Conservation (phyloP, 2,797 vertebrate genomes). For the Philypnodon macrostomus region DNA sequence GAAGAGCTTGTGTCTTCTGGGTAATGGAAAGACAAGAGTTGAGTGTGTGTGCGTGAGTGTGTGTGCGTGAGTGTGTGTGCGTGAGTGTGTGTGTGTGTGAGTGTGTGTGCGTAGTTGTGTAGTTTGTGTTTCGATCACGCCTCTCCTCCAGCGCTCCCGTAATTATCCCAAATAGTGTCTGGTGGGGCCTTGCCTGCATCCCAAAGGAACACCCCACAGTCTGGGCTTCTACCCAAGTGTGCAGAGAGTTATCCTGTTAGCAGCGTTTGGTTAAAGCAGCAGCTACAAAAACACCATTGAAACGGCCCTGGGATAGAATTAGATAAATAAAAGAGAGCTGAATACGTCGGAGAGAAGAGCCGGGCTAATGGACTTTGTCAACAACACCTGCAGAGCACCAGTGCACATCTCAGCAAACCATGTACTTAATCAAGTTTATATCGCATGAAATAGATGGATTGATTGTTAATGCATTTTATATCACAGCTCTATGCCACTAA, state of each 20-base stretch:
- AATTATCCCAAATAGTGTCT: conserved; percentile 60
- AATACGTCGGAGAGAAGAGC: conserved; percentile 24
- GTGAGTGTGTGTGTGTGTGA: neutral
- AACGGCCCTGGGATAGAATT: conserved; percentile 29
- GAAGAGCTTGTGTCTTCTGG: conserved; percentile 1
- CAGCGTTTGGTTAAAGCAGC: conserved; percentile 47
- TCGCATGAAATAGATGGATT: neutral
- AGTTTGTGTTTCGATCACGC: conserved; percentile 20
- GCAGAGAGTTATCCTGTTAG: conserved; percentile 44
- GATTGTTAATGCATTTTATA: neutral
- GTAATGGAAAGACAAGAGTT: neutral
- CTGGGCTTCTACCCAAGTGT: conserved; percentile 50
- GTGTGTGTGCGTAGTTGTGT: neutral
- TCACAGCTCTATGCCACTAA: neutral
- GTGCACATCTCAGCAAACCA: neutral
- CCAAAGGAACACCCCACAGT: conserved; percentile 35
- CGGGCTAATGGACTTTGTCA: conserved; percentile 8
- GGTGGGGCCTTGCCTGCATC: conserved; percentile 38
- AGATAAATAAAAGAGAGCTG: conserved; percentile 34
- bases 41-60: neutral
- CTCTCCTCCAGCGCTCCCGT: conserved; percentile 42
- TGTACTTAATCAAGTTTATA: neutral
- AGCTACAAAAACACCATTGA: conserved; percentile 35
- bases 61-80: neutral
- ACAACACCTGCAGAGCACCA: conserved; percentile 10